Evolutionary conservation across 2,888 invertebrate species (phyloP).

Genomic region (Drosophila bunnanda): DNA sequence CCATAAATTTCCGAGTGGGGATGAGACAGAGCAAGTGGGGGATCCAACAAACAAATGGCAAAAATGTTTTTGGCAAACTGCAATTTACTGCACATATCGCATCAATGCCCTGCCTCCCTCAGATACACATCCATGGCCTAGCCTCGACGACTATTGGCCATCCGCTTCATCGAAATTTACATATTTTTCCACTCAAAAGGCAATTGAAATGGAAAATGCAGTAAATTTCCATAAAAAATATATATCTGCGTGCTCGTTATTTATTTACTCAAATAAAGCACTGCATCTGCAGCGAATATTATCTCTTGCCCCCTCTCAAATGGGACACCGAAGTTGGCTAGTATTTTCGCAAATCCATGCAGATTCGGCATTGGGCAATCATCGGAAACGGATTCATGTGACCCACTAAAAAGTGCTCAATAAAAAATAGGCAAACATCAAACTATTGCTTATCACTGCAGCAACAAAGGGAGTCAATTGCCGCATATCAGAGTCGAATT

Average conservation of each 20-base stretch:
- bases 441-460: constrained; percentile 50
- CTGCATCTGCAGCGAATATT: constrained; percentile 20
- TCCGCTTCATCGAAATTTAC: constrained; percentile 64
- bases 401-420: constrained; percentile 60
- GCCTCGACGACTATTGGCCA: constrained; percentile 39
- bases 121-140: constrained; percentile 25
- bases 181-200: constrained; percentile 78
- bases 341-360: constrained; percentile 33
- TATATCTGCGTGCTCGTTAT: constrained; percentile 53
- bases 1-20: constrained; percentile 58
- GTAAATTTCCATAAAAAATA: constrained; percentile 54
- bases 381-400: constrained; percentile 65
- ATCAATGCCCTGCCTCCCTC: constrained; percentile 18
- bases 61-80: constrained; percentile 77
- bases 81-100: constrained; percentile 68
- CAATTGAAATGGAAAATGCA: constrained; percentile 71
- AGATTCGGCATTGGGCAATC: constrained; percentile 54
- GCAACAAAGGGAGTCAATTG: constrained; percentile 38
- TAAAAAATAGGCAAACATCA: constrained; percentile 11
- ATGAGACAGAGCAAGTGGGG: background rate
- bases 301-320: constrained; percentile 4
- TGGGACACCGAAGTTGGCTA: constrained; percentile 20
- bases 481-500: constrained; percentile 51
- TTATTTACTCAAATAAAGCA: constrained; percentile 60
- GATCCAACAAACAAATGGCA: constrained; percentile 58